Base-by-base conservation (phyloP, 2,888 invertebrate species). In the Oscheius sp. region DNA sequence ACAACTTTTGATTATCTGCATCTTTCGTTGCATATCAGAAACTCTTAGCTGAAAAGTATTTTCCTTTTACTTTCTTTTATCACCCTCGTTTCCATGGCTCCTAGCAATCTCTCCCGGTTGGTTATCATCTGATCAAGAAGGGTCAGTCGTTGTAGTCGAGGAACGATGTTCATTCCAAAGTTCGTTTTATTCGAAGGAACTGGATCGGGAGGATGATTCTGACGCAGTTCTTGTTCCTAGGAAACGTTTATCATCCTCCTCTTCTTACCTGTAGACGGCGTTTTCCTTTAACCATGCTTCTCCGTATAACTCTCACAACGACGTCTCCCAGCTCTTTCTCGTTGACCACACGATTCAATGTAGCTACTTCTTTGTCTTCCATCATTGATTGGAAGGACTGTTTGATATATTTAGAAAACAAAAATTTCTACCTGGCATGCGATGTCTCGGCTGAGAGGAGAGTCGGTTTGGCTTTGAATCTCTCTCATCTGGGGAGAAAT, bases 1-100 rank as follows among this genome's bases (percentile, higher is more conserved):
- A 17, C 44, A 44, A 44, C 44, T 59, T 14, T 41, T n/a, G 28
- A 59, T 59, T 17, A 44, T 44, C 44, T 59, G 44, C 59, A 59
- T 59, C 26, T 59, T 59, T 24, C 41, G 24, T 4, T 44, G 38
- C 12, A 59, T 17, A 30, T 59, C 59, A 8, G 44, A 44, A 30
- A 44, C 44, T n/a, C 30, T 41, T 8, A 59, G 24, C 59, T 59
- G 17, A 38, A 57, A 24, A 51, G n/a, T n/a, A n/a, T n/a, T 41
- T 9, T 0, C 14, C 36, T 36, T 14, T 36, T 22, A 24, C 12
- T 5, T 30, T 24, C n/a, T 28, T n/a, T n/a, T n/a, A n/a, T n/a
- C n/a, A n/a, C 59, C 44, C 44, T 59, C 14, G 20, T 59, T 1
- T 24, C 28, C 59, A 59, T 41, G 14, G 24, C 59, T 22, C 24